A percentile compares a stretch with the other conserved stretches of the same genome.
Conservation (phyloP, 2,113 vertebrate genomes). For the zebrafish (Danio rerio) region GRCz12tu NC_133193.1:45603501-45604000, state of each 20-base stretch:
- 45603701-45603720: neutral
- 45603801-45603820: constrained; percentile 18
- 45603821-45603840: constrained; percentile 35
- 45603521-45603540: neutral
- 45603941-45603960: constrained; percentile 22
- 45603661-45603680: too few species aligned
- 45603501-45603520: too few species aligned
- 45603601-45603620: too few species aligned
- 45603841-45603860: constrained; percentile 30
- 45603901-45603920: constrained; percentile 24
- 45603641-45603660: too few species aligned
- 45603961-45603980: neutral
- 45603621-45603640: too few species aligned
- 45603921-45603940: constrained; percentile 34
- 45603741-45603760: neutral
- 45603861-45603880: constrained; percentile 48
- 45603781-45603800: constrained; percentile 40
- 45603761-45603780: constrained; percentile 29
- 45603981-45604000: neutral
- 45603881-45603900: constrained; percentile 36
- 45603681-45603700: neutral
- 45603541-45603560: too few species aligned
- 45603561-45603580: too few species aligned
- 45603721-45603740: neutral
- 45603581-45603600: too few species aligned